Evolutionary conservation across 2,113 vertebrate species (phyloP).

Genomic region (Suricata suricatta): DNA sequence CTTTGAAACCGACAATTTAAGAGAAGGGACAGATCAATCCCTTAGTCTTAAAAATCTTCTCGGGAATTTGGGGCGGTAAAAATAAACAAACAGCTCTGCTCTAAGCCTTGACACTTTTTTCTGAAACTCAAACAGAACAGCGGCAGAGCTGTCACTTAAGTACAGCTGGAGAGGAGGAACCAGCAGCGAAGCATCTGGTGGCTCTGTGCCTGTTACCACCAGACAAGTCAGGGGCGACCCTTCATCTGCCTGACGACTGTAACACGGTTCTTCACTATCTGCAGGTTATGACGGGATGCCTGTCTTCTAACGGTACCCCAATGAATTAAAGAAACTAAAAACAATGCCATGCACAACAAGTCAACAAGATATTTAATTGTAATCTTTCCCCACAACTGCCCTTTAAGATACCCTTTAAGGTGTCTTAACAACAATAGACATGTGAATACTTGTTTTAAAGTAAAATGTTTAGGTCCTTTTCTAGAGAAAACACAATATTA

Average conservation of each 20-base stretch:
- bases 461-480: slow-evolving; percentile 10
- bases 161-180: neutral
- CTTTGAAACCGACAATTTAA: neutral
- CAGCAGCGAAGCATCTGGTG: neutral
- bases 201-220: neutral
- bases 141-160: neutral
- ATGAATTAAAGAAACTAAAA: neutral
- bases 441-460: neutral
- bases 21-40: neutral
- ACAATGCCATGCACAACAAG: neutral
- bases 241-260: neutral
- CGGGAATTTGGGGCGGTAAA: slow-evolving; percentile 10
- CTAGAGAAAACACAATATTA: neutral
- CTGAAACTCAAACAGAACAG: slow-evolving; percentile 29
- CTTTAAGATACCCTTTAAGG: neutral
- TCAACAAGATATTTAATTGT: neutral
- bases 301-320: neutral
- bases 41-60: slow-evolving; percentile 33
- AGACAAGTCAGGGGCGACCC: neutral
- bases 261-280: neutral
- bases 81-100: slow-evolving; percentile 56
- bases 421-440: neutral
- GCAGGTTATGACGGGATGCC: neutral
- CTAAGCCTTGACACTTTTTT: slow-evolving; percentile 44
- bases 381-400: neutral